A percentile compares a stretch with the other conserved stretches of the same genome.
Conservation (phyloP, 2,797 vertebrate species). For the Cirrhinus mrigala region DNA sequence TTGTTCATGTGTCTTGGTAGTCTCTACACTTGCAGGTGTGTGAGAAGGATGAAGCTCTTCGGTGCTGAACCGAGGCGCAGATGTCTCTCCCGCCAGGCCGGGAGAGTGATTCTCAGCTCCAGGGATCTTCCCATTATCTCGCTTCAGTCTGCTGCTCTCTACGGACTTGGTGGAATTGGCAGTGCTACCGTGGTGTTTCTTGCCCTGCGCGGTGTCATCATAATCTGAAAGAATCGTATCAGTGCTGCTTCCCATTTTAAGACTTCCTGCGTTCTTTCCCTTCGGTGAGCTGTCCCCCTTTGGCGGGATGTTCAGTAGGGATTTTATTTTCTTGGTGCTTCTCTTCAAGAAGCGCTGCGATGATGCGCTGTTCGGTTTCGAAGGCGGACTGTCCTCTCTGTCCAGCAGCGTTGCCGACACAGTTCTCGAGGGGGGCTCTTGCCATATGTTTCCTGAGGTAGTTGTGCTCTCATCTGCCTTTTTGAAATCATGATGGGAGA, state of each 20-base stretch:
- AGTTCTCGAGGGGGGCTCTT: constrained; percentile 75
- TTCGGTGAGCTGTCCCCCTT: constrained; percentile 82
- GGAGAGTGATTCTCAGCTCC: constrained; percentile 65
- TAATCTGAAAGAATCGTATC: constrained; percentile 86
- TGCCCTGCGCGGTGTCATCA: constrained; percentile 71
- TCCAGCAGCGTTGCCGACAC: constrained; percentile 83
- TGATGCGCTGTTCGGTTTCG: constrained; percentile 68
- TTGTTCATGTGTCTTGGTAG: constrained; percentile 54
- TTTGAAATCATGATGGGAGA: constrained; percentile 79
- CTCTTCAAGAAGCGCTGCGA: constrained; percentile 87
- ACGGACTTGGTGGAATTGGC: constrained; percentile 76
- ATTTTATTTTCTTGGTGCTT: constrained; percentile 87
- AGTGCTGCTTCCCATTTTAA: constrained; percentile 83
- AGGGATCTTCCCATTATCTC: constrained; percentile 73
- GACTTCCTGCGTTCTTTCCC: constrained; percentile 77
- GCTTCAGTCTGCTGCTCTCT: constrained; percentile 75
- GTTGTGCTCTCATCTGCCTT: constrained; percentile 64
- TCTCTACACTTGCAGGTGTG: constrained; percentile 47
- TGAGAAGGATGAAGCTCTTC: constrained; percentile 79
- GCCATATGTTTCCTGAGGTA: constrained; percentile 61
- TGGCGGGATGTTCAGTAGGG: constrained; percentile 87
- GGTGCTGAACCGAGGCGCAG: constrained; percentile 85
- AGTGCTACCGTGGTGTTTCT: constrained; percentile 70
- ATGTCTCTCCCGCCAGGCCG: constrained; percentile 76
- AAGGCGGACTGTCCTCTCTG: constrained; percentile 72